phyloP scores from a whole-genome alignment of 2,797 vertebrate species.

The Brotogeris chrysoptera region DNA sequence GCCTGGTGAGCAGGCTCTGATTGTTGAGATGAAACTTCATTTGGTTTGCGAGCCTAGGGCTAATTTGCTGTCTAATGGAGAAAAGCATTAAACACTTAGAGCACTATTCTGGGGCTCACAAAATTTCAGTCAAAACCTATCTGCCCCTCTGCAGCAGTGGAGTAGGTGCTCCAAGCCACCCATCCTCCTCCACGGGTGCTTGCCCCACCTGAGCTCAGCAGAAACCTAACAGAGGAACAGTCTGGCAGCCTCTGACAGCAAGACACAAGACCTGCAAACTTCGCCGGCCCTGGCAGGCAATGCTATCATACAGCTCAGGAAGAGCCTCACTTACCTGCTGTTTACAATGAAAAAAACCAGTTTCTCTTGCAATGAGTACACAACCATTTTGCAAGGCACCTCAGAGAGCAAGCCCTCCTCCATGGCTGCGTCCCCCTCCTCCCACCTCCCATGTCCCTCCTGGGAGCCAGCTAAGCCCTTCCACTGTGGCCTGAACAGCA shows the following conservation, averaged over 20 bases:
- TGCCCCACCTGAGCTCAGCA: not conserved
- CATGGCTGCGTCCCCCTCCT: not conserved
- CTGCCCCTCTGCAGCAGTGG: not conserved
- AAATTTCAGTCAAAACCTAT: constrained; percentile 61
- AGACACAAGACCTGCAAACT: not conserved
- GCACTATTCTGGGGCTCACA: constrained; percentile 64
- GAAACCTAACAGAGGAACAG: rapidly evolving
- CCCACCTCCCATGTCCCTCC: not conserved
- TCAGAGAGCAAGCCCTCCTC: not conserved
- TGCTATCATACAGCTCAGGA: not conserved
- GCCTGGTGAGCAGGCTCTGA: constrained; percentile 45
- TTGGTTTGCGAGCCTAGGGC: constrained; percentile 54
- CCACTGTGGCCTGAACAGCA: not conserved
- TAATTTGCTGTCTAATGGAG: constrained; percentile 72
- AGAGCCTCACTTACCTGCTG: not conserved
- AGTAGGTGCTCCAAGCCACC: not conserved
- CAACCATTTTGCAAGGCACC: not conserved
- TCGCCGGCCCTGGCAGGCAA: not conserved
- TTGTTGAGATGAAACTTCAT: constrained; percentile 44
- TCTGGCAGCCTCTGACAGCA: not conserved
- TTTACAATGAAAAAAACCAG: not conserved
- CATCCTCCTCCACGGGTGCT: not conserved
- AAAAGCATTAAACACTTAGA: constrained; percentile 62
- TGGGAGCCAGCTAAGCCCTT: constrained; percentile 33
- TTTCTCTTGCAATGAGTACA: not conserved